Base-by-base conservation (phyloP, 2,888 invertebrate species). In the Caenorhabditis drosophilae region DNA sequence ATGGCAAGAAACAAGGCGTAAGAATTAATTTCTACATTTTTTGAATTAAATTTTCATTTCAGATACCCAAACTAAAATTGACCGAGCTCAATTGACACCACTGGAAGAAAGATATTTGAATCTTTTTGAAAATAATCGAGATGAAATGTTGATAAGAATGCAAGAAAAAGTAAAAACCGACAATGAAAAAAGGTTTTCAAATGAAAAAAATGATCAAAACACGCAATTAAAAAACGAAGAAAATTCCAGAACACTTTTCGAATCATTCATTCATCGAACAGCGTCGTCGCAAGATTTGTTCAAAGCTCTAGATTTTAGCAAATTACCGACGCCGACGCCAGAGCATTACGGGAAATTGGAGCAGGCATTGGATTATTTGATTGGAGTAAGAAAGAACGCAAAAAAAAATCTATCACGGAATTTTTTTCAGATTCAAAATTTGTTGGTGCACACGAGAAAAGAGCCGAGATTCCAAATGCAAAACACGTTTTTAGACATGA, bases 211-310 rank as follows among this genome's bases (percentile, higher is more conserved):
- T n/a, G n/a, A n/a, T n/a, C n/a, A n/a, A n/a, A n/a, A n/a, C n/a
- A n/a, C n/a, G n/a, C n/a, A n/a, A n/a, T n/a, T n/a, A n/a, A n/a
- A n/a, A n/a, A n/a, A n/a, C n/a, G n/a, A n/a, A n/a, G n/a, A n/a
- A n/a, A n/a, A n/a, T n/a, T n/a, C n/a, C n/a, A 53, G 63, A 54
- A 16, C 47, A n/a, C 20, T 48, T 15, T 63, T 40, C 36, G 63
- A 63, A 16, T 57, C 57, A 11, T 63, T 63, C 49, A 53, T 63
- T 15, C 63, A 63, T 36, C 63, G 63, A 1, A 38, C 56, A 11
- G 51, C 63, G 2, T 45, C 49, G 0, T 53, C 63, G 0, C 52
- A 63, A n/a, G 57, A 57, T 27, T 27, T 63, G 4, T 23, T 63
- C 22, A 63, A 63, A 34, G 12, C 31, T 11, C 16, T 63, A 6